phyloP scores from a whole-genome alignment of 2,113 vertebrate genomes.

The Polyodon spathula region DNA sequence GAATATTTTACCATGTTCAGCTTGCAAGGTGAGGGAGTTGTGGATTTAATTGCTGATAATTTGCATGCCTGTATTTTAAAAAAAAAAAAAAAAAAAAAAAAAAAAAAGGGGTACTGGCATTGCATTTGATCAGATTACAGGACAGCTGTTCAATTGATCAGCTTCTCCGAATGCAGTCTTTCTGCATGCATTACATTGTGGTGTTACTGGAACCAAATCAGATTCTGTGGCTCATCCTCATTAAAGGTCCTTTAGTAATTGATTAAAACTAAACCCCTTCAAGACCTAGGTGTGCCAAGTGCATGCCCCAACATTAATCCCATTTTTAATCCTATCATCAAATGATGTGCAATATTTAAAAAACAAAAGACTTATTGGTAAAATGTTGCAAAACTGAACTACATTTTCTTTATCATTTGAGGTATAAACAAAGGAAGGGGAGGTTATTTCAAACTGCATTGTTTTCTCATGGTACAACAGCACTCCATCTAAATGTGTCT shows the following conservation, averaged over 20 bases:
- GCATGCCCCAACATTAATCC: conserved; percentile 5
- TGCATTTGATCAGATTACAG: conserved; percentile 2
- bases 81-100: background rate
- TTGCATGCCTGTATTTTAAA: background rate
- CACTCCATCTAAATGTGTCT: too few relatives aligned
- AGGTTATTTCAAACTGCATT: too few relatives aligned
- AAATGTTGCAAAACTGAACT: too few relatives aligned
- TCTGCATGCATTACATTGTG: too few relatives aligned
- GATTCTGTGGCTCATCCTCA: background rate
- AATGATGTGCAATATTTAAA: background rate
- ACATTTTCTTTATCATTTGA: too few relatives aligned
- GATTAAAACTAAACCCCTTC: conserved; percentile 4
- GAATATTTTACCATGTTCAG: conserved; percentile 3
- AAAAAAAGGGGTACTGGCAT: background rate
- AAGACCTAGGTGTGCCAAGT: conserved; percentile 3
- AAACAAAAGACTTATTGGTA: too few relatives aligned
- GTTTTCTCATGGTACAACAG: too few relatives aligned
- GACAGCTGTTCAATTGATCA: too few relatives aligned
- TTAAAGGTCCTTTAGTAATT: background rate
- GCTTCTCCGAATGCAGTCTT: too few relatives aligned
- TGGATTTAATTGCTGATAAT: background rate
- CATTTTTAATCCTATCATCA: background rate
- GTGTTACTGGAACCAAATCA: conserved; percentile 4
- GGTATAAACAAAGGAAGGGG: too few relatives aligned
- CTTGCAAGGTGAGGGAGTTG: conserved; percentile 2